Percentiles rank a stretch among this genome's conserved stretches.
Conservation (phyloP, 1,140 invertebrate species). For the Conus ventricosus region DNA sequence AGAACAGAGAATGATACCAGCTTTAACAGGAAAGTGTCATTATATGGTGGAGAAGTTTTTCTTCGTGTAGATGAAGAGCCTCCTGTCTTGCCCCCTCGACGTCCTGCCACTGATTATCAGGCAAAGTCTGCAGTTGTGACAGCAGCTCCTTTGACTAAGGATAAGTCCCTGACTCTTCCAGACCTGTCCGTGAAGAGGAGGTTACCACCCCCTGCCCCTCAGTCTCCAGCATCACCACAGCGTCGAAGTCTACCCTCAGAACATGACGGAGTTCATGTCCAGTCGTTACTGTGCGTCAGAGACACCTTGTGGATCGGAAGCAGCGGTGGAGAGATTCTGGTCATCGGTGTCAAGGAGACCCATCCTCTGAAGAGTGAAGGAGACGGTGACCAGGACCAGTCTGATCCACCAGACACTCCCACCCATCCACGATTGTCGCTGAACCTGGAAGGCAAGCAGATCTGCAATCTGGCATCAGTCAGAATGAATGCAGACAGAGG, state of each 20-base stretch:
- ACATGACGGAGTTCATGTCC: conserved; percentile 29
- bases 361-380: no score
- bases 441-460: conserved; percentile 12
- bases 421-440: neutral
- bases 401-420: neutral
- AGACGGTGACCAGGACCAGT: neutral
- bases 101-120: neutral
- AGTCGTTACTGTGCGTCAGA: conserved; percentile 39
- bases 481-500: conserved; percentile 38
- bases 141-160: neutral
- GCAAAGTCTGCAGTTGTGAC: neutral
- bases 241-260: conserved; percentile 15
- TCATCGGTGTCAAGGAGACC: conserved; percentile 39
- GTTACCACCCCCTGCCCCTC: neutral
- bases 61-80: neutral
- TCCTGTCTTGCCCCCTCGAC: neutral
- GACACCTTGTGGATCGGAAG: conserved; percentile 52
- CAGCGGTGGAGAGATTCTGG: conserved; percentile 48
- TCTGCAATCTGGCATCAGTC: conserved; percentile 23
- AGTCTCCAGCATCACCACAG: neutral
- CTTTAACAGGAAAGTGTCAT: neutral
- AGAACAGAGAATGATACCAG: neutral
- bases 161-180: neutral
- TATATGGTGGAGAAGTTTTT: neutral
- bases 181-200: neutral